Evolutionary conservation across 30 jellyfish, hydroid and myxozoan species (phyloP), one percentile per base, ranked within the genome.

Genomic region (Cassiopea xamachana): DNA sequence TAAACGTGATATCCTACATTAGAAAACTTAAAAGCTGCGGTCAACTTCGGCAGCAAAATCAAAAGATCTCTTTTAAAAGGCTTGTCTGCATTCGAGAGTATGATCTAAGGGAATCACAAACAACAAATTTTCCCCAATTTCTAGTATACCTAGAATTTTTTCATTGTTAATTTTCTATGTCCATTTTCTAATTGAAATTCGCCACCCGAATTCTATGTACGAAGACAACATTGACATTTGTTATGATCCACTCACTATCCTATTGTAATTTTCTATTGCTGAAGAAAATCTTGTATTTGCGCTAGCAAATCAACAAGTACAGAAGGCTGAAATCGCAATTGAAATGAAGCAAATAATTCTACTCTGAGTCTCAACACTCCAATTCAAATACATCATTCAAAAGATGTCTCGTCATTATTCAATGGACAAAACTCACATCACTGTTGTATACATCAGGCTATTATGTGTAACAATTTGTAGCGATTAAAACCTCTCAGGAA

Each of bases 401-500:
- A 61, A 59, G 73, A 68, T 13, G 71, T 43, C 80, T 17, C 69
- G 61, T 82, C 48, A 64, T 82, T 62, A 44, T 82, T 69, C 69
- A 5, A 43, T 9, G 48, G 50, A 82, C 90, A 82, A 82, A 64
- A 67, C 45, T 68, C 49, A 39, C 81, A 62, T 82, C 75, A 50
- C 90, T 82, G 90, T 71, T 46, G 82, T 48, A 69, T 44, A 82
- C 90, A 82, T 82, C 82, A 82, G 2, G 47, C 50, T 16, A 13
- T 68, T 82, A 82, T 82, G 81, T 82, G 90, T 46, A 82, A 69
- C 90, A 82, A 82, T 43, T 82, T 82, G 90, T 71, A 82, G 71
- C 82, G 90, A 69, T 82, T 69, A 64, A 15, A 59, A 60, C 46
- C 44, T 82, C 73, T 82, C 10, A 82, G 59, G 4, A 55, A 27